These are phyloP conservation scores for Episyrphus balteatus DNA, from an alignment of 1,140 invertebrate genomes.

Conservation along the genomic window DNA sequence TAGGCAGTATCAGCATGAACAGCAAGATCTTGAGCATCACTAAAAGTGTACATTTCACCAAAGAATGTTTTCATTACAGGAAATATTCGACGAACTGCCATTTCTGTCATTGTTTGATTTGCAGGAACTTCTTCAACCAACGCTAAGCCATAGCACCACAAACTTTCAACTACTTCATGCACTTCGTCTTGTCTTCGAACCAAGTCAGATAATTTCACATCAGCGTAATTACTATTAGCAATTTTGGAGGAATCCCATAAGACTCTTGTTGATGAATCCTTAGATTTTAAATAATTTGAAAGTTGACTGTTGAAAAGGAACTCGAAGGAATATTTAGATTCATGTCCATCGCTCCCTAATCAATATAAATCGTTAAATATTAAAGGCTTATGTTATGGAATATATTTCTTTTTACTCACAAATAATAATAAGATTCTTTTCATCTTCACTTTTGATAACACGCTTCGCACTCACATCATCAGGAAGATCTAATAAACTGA, in stretches of 20 bases:
- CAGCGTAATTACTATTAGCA: not conserved
- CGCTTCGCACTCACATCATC: conserved; percentile 10
- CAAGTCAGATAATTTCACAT: conserved; percentile 2
- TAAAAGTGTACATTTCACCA: conserved; percentile 52
- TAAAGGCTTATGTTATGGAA: not conserved
- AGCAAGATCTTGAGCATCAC: conserved; percentile 41
- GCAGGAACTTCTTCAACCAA: conserved; percentile 30
- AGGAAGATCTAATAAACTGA: conserved; percentile 26
- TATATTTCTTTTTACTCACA: conserved; percentile 12
- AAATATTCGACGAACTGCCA: conserved; percentile 25
- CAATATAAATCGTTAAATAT: not conserved
- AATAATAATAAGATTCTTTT: conserved; percentile 3
- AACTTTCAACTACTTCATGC: conserved; percentile 13
- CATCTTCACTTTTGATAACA: conserved; percentile 2
- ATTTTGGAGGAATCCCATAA: not conserved
- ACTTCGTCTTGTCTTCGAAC: conserved; percentile 7
- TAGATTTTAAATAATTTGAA: not conserved
- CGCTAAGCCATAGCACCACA: conserved; percentile 27
- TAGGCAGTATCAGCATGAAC: conserved; percentile 62
- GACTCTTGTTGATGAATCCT: not conserved
- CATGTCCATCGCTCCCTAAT: conserved; percentile 29
- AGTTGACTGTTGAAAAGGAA: conserved; percentile 13
- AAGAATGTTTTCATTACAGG: conserved; percentile 52
- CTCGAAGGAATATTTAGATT: conserved; percentile 19
- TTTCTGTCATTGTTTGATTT: conserved; percentile 28